Evolutionary conservation across 2,888 invertebrate genomes (phyloP).

Genomic region (Noctua comes): DNA sequence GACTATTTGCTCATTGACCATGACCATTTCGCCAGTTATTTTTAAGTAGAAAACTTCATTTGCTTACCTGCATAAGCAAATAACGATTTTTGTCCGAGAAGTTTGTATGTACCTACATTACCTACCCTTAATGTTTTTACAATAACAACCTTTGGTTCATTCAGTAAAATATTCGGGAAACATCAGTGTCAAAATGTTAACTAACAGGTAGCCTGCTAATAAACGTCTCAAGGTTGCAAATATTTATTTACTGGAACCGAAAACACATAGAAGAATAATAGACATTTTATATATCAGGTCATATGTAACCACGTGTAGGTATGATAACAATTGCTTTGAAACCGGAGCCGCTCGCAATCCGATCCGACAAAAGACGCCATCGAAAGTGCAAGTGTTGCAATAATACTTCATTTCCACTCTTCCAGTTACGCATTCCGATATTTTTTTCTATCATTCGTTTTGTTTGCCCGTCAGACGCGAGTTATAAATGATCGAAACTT

Average conservation of each 20-base stretch:
- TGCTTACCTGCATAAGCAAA: neutral
- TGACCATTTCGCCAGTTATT: neutral
- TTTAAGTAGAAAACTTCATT: neutral
- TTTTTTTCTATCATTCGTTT: slow-evolving; percentile 83
- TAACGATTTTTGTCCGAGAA: neutral
- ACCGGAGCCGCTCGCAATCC: slow-evolving; percentile 76
- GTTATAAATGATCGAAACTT: slow-evolving; percentile 89
- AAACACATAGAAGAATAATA: slow-evolving; percentile 29
- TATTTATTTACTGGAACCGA: slow-evolving; percentile 29
- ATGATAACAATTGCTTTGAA: slow-evolving; percentile 71
- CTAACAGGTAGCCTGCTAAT: slow-evolving; percentile 18
- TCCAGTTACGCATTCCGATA: slow-evolving; percentile 82
- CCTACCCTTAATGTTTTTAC: slow-evolving; percentile 6
- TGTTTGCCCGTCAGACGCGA: slow-evolving; percentile 87
- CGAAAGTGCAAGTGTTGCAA: slow-evolving; percentile 90
- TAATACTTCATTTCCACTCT: slow-evolving; percentile 88
- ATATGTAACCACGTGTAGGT: slow-evolving; percentile 67
- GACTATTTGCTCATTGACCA: neutral
- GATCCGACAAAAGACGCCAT: slow-evolving; percentile 78
- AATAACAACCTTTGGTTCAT: neutral
- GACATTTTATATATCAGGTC: neutral
- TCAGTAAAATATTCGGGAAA: slow-evolving; percentile 7
- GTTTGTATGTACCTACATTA: neutral
- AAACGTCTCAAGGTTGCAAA: slow-evolving; percentile 13
- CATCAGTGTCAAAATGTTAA: slow-evolving; percentile 6